Evolutionary conservation across 2,113 vertebrate species (phyloP), one percentile per base, ranked within the genome.

Genomic region (Ranitomeya imitator): DNA sequence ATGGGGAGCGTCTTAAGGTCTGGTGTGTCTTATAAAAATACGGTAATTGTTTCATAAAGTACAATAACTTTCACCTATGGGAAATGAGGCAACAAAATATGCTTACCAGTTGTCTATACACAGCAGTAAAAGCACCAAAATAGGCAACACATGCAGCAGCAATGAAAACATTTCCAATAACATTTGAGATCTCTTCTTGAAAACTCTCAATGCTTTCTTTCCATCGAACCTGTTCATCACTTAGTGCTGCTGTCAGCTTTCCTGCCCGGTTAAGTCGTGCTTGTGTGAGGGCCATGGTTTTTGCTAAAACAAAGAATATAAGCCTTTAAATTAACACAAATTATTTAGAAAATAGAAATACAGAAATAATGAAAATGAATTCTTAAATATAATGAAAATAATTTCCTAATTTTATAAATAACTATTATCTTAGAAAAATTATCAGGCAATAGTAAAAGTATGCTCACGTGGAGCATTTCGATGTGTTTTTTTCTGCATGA

Each of bases 141-240:
- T 96, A 97, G 8, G 96, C 95, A 61, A 97, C 96, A 7, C 96
- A 97, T 6, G 96, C 96, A 3, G 95, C 95, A 15, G 95, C 96
- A 88, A 97, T 96, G 90, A 97, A 97, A 77, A 95, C 96, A 23
- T 97, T 97, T 16, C 96, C 96, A 0, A 95, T 91, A 65, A 97
- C 91, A 21, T 96, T 95, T 8, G 93, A 90, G 89, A 97, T 94
- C 90, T 97, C 97, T 80, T 94, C 94, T 67, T 96, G 90, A 23
- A 94, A 97, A 79, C 93, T 90, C 71, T 90, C 26, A 26, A 97
- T 94, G 87, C 94, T 96, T 88, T 96, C 94, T 90, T 97, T 91
- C 96, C 96, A 97, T 51, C 96, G 95, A n/a, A 96, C 91, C 87
- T 96, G 95, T 90, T 97, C 95, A 2, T 97, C 95, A 74, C 93